These are phyloP conservation scores for Phataginus tricuspis DNA, from an alignment of 2,797 vertebrate genomes.

Conservation along the genomic window DNA sequence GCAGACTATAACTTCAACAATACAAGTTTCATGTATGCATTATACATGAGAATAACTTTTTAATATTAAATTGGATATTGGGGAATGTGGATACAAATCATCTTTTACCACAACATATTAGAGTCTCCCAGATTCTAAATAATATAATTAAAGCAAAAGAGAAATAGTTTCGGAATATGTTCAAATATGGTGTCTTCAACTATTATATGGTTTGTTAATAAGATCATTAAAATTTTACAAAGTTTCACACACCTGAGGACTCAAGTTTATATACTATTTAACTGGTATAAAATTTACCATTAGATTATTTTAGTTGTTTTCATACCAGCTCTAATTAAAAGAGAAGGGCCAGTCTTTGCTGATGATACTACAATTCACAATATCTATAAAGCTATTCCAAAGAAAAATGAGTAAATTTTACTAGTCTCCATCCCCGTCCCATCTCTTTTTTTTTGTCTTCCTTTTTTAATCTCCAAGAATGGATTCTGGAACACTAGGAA, in stretches of 20 bases:
- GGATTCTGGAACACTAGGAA: not conserved
- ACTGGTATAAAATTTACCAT: not conserved
- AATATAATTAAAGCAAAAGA: not conserved
- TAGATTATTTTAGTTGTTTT: slow-evolving; percentile 5
- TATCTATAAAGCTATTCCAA: not conserved
- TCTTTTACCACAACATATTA: not conserved
- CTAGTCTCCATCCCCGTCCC: not conserved
- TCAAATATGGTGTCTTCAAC: not conserved
- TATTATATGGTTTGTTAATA: not conserved
- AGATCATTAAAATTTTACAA: slow-evolving; percentile 35
- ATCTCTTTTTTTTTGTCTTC: not conserved
- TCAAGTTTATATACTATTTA: slow-evolving; percentile 12
- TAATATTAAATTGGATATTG: not conserved
- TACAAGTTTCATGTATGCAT: slow-evolving; percentile 19
- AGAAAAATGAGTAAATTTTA: slow-evolving; percentile 33
- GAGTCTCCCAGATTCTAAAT: not conserved
- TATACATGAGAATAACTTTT: not conserved
- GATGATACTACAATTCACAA: not conserved
- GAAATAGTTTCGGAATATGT: not conserved
- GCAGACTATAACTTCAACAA: slow-evolving; percentile 21
- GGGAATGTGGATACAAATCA: not conserved
- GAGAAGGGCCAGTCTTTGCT: not conserved
- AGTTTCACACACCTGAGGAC: not conserved
- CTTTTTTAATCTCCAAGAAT: slow-evolving; percentile 39
- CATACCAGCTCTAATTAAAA: not conserved